Evolutionary conservation across 2,113 vertebrate genomes (phyloP), one percentile per base, ranked within the genome.

Genomic region (Pachycephala philippinensis): DNA sequence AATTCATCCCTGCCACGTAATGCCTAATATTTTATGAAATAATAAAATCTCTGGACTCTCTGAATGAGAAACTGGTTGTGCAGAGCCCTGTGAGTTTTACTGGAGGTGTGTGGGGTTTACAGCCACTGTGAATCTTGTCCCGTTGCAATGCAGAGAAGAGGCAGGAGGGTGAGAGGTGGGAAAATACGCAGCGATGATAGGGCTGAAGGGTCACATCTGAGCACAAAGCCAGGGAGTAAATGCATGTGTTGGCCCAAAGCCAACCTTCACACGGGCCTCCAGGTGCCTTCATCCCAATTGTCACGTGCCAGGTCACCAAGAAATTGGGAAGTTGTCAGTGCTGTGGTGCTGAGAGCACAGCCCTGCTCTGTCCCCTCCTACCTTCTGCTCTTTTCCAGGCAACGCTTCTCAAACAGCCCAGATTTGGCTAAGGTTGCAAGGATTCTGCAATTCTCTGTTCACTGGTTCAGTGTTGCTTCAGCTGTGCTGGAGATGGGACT

Each of bases 391-490:
- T 39, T 15, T 14, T 26, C 63, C 27, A 40, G 70, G 60, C 13
- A 16, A 0, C 0, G 2, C 24, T 65, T 45, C 44, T 39, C 10
- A 2, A 42, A 15, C 2, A 2, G 1, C 12, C 28, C 27, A 22
- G 21, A 2, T 39, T 16, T 72, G 85, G 52, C 42, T 13, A 2
- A 23, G 21, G 4, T 15, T 63, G 60, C 56, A 60, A 11, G 27
- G 49, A 23, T 33, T 20, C 56, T 37, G 74, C 13, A 2, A 7
- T 4, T 70, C 28, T 72, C 39, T 22, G 0, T 15, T 12, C 77
- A n/a, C 26, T 11, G 56, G 47, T 44, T 66, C 4, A 0, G 20
- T 22, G 35, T 5, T 84, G 30, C 39, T 94, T 31, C 33, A 44
- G 52, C 47, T 56, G 27, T 21, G 57, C 61, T 61, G 50, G 84